Conservation (phyloP, 2,113 vertebrate species). For the Pterocles gutturalis region DNA sequence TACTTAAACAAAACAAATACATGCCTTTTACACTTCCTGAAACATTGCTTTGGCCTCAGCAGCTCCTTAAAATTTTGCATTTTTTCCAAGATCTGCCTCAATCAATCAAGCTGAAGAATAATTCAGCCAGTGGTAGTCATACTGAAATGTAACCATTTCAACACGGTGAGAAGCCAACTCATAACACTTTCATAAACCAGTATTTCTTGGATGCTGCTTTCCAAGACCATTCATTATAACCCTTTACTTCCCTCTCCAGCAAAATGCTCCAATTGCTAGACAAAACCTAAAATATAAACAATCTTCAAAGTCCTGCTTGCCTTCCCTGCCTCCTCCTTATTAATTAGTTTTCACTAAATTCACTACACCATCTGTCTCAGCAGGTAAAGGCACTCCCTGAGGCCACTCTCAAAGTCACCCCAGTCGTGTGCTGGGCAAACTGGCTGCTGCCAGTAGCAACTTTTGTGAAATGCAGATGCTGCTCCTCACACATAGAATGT, state of each 20-base stretch:
- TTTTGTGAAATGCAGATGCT: neutral
- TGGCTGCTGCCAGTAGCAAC: neutral
- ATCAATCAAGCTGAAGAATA: neutral
- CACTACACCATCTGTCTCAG: neutral
- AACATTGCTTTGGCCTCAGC: neutral
- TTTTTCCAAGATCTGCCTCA: neutral
- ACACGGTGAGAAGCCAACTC: neutral
- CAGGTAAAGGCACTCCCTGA: neutral
- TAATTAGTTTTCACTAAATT: neutral
- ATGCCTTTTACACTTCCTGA: neutral
- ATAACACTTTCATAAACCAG: neutral
- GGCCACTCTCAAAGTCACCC: neutral
- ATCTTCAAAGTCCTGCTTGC: neutral
- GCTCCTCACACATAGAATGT: neutral
- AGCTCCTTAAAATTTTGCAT: neutral
- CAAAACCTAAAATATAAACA: neutral
- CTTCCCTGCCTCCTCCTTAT: neutral
- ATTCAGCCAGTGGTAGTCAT: neutral
- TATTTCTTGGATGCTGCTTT: neutral
- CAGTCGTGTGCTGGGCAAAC: neutral
- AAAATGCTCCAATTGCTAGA: neutral
- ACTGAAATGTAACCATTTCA: neutral
- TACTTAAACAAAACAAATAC: neutral
- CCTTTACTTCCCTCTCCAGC: neutral
- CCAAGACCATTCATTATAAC: neutral